phyloP scores from a whole-genome alignment of 2,113 vertebrate species.

The Sinosuthora webbiana region DNA sequence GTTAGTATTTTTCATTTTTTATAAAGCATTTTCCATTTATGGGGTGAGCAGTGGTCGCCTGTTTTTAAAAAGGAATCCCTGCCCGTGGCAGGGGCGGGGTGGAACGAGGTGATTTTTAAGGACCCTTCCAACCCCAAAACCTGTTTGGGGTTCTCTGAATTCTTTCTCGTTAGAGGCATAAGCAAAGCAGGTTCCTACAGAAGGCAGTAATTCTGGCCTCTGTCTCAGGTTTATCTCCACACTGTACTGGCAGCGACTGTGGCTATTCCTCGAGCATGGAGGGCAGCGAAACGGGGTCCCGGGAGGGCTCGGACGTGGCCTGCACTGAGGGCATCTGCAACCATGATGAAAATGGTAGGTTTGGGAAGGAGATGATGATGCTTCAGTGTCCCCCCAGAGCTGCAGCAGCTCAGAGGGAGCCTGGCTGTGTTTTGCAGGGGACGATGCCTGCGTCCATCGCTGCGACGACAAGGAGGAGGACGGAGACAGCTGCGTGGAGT shows the following conservation, averaged over 20 bases:
- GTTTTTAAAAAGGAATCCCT: neutral
- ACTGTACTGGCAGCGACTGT: conserved; percentile 90
- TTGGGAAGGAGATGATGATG: neutral
- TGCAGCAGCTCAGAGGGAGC: neutral
- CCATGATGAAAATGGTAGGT: conserved; percentile 90
- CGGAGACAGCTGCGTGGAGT: conserved; percentile 89
- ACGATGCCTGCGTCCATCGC: conserved; percentile 80
- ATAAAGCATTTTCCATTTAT: neutral
- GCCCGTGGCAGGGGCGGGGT: neutral
- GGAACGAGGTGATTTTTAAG: neutral
- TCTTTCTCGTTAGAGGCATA: neutral
- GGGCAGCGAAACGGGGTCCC: conserved; percentile 90
- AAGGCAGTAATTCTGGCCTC: neutral
- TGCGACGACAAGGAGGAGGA: conserved; percentile 91
- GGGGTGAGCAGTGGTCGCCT: neutral
- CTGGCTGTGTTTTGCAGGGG: conserved; percentile 68
- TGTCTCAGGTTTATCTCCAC: conserved; percentile 81
- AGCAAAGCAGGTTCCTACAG: neutral
- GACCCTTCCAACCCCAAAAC: neutral
- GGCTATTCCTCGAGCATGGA: conserved; percentile 98
- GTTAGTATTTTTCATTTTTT: neutral
- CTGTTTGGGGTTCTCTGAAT: neutral
- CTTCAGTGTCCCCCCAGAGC: neutral
- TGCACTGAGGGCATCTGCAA: conserved; percentile 97
- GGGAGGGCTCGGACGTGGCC: conserved; percentile 92